Conservation (phyloP, 1,140 invertebrate species). For the Cephus cinctus region DNA sequence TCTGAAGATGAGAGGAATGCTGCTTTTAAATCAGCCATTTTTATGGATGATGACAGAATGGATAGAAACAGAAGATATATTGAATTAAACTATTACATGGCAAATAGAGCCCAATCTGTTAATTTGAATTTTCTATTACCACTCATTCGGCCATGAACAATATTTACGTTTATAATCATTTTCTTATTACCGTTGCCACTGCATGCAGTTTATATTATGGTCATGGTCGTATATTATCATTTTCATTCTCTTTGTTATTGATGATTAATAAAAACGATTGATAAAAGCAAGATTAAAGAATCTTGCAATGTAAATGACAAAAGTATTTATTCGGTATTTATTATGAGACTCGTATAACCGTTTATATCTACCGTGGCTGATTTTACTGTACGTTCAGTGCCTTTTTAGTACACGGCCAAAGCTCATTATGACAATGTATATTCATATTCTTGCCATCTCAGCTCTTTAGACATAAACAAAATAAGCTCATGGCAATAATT, state of each 20-base stretch:
- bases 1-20: too few relatives aligned
- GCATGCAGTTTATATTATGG: background rate
- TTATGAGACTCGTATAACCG: too few relatives aligned
- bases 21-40: too few relatives aligned
- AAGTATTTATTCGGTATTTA: too few relatives aligned
- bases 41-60: too few relatives aligned
- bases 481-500: slow-evolving; percentile 2
- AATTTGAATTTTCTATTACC: too few relatives aligned
- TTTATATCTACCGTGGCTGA: slow-evolving; percentile 17
- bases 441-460: slow-evolving; percentile 12
- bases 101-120: too few relatives aligned
- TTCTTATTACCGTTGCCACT: slow-evolving; percentile 17
- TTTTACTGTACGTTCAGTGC: slow-evolving; percentile 31
- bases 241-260: slow-evolving; percentile 10
- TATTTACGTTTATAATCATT: too few relatives aligned
- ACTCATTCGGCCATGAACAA: too few relatives aligned
- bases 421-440: slow-evolving; percentile 14
- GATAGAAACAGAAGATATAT: too few relatives aligned
- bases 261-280: slow-evolving; percentile 7
- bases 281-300: slow-evolving; percentile 7
- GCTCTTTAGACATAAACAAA: slow-evolving; percentile 3
- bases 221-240: slow-evolving; percentile 7
- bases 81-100: too few relatives aligned
- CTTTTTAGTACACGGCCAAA: slow-evolving; percentile 29
- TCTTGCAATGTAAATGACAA: too few relatives aligned